Evolutionary conservation across 2,888 invertebrate genomes (phyloP), one percentile per base, ranked within the genome.

Genomic region (Yponomeuta cagnagella): DNA sequence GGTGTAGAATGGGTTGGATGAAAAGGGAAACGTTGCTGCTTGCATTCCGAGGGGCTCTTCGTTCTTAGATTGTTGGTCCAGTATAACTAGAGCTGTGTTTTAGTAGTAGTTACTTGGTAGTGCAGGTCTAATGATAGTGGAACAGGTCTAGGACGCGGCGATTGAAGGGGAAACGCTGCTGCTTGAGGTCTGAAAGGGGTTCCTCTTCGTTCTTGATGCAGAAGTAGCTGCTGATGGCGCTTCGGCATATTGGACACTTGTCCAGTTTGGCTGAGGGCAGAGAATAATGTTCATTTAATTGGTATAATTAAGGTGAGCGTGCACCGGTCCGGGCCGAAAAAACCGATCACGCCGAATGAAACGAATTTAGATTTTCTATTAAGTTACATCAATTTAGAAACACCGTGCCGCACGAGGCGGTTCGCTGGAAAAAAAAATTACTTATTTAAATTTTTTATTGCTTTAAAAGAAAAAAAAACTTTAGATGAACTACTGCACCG

Each of bases 201-300:
- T 96, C 96, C 72, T 96, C 96, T 78, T 96, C 96, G 76, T 95
- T 94, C 66, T 96, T 90, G 79, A 96, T 97, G 85, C 96, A 96
- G 91, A 97, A 97, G 92, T 96, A 97, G 79, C 96, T 95, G 75
- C 95, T 95, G 79, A 97, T 97, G 66, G 94, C 95, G 76, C 96
- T 95, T 73, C 97, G 94, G 87, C 97, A 97, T 93, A 97, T 96
- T 31, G 97, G 97, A 82, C 97, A 97, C 76, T 96, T 94, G 83
- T 96, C 96, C 75, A 97, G 88, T 82, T 96, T 96, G 68, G 94
- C 94, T 93, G 89, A 5, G 88, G 87, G 43, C 48, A 67, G 48
- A 70, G 74, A 70, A 43, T 43, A 43, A 8, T 8, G 43, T 43
- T 43, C 70, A 68, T 31, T 6, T 15, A 63, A 10, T 68, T 15